Percentiles rank a stretch among this genome's conserved stretches.
These are phyloP conservation scores for Venustaconcha ellipsiformis DNA, from an alignment of 1,140 invertebrate genomes.

Conservation along the genomic window DNA sequence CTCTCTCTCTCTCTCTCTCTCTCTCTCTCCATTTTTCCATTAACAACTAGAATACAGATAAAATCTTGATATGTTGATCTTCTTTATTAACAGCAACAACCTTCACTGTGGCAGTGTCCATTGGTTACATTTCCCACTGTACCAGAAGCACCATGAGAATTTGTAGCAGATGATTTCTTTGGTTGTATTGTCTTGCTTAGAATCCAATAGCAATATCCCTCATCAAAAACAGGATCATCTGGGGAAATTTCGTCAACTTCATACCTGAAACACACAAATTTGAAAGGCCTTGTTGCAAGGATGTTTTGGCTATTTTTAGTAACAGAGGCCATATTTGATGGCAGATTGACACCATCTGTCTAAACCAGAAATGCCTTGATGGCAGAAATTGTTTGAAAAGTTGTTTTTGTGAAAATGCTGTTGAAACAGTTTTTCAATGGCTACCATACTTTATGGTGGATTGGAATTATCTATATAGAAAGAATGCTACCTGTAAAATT, in stretches of 20 bases:
- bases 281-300: background rate
- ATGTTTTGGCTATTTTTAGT: background rate
- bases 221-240: conserved; percentile 57
- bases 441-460: background rate
- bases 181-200: conserved; percentile 57
- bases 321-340: background rate
- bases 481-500: too few species aligned
- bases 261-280: conserved; percentile 67
- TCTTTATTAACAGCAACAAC: too few species aligned
- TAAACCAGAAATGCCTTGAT: background rate
- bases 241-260: conserved; percentile 71
- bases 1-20: too few species aligned
- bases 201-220: conserved; percentile 60
- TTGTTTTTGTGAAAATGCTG: background rate
- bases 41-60: too few species aligned
- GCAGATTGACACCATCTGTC: background rate
- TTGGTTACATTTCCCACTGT: background rate
- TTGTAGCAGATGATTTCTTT: conserved; percentile 18
- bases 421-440: background rate
- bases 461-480: background rate
- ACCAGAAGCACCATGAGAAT: background rate
- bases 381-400: background rate
- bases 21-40: too few species aligned
- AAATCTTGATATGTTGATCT: too few species aligned
- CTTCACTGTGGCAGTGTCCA: conserved; percentile 6